A percentile compares a stretch with the other conserved stretches of the same genome.
Conservation (phyloP, 2,113 vertebrate genomes). For the Hypocryptadius cinnamomeus region DNA sequence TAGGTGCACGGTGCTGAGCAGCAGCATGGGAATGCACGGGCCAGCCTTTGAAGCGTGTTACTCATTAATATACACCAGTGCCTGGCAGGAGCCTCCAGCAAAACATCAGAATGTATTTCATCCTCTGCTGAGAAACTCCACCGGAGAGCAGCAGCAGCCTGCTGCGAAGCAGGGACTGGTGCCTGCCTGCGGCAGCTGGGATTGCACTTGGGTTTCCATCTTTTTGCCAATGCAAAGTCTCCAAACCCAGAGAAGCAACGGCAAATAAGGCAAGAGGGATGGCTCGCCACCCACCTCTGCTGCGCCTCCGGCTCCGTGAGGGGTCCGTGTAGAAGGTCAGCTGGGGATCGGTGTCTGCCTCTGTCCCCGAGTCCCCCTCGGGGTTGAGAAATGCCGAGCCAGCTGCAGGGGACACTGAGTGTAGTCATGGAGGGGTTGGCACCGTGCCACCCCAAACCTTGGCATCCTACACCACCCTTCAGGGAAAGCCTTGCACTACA, state of each 20-base stretch:
- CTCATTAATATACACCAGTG: constrained; percentile 18
- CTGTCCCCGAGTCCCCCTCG: constrained; percentile 92
- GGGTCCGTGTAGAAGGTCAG: constrained; percentile 98
- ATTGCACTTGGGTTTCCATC: background rate
- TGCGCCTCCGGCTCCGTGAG: constrained; percentile 89
- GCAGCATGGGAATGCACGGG: fast-evolving
- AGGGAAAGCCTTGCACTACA: background rate
- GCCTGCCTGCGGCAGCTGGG: fast-evolving
- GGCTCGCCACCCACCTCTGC: constrained; percentile 74
- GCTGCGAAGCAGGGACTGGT: fast-evolving
- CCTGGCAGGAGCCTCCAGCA: background rate
- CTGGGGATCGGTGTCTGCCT: constrained; percentile 96
- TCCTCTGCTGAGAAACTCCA: background rate
- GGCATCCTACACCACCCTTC: background rate
- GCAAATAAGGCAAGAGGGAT: background rate
- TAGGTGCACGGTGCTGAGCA: fast-evolving
- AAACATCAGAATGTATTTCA: background rate
- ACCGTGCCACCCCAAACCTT: background rate
- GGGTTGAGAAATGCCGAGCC: constrained; percentile 97
- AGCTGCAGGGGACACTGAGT: constrained; percentile 62
- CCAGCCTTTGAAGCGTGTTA: background rate
- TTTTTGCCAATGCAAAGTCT: background rate
- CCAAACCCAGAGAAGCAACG: fast-evolving
- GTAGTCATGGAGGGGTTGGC: background rate
- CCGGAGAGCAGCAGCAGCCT: background rate